Base-by-base conservation (phyloP, 2,797 vertebrate genomes). In the Nannoperca obscura region DNA sequence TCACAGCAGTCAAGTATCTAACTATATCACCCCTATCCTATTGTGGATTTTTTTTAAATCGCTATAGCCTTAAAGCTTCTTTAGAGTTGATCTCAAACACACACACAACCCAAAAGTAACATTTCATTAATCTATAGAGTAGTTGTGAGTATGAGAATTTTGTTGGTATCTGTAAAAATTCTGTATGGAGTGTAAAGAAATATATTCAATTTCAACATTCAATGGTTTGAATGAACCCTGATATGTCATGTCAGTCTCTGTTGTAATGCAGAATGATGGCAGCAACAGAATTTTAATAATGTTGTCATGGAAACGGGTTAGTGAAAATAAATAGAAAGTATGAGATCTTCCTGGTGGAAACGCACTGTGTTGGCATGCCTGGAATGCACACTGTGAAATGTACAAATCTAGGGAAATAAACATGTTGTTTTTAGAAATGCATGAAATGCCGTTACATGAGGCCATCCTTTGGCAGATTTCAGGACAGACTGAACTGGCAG, bases 261-360 rank as follows among this genome's bases (percentile, higher is more conserved):
- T 44, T 71, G 47, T 67, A 62, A 74, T 61, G 70, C 55, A 63
- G 64, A 59, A 60, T 2, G 30, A 88, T 67, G 47, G 58, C 71
- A 76, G 83, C 47, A 66, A 72, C 63, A 74, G 58, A 76, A 78
- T 79, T 88, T 74, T 80, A 49, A 87, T 81, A 32, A 75, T 32
- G 76, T 84, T 88, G 86, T 82, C 82, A 88, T 87, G 78, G 86
- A 82, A 90, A 90, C 38, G 17, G 55, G 38, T 14, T 54, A 55
- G 64, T 80, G 65, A 74, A 84, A 86, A 86, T 50, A 74, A 69
- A 55, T 22, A 40, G 30, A 79, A 52, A 22, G n/a, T 49, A 65
- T 46, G 65, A 75, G 71, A 63, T 73, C 47, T 66, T 80, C 61
- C 54, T 81, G 68, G 10, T 77, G 42, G 63, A 61, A 74, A 83